Evolutionary conservation across 2,888 invertebrate species (phyloP).

Genomic region (Ditula angustiorana): DNA sequence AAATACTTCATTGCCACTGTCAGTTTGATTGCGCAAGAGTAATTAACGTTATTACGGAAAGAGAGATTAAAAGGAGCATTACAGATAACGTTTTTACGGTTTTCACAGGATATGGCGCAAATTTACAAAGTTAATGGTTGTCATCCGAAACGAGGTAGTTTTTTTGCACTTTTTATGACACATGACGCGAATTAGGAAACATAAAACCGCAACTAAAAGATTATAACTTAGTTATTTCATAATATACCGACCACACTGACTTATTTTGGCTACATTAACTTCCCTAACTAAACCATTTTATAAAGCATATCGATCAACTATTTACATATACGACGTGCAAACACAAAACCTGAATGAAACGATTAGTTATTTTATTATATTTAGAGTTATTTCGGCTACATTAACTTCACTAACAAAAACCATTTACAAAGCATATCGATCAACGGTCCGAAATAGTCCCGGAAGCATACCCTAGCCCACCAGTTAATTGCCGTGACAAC

Average conservation of each 20-base stretch:
- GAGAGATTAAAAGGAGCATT: slow-evolving; percentile 25
- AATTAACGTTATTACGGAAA: slow-evolving; percentile 28
- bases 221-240: background rate
- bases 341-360: too few species aligned
- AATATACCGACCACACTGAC: background rate
- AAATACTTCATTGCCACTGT: slow-evolving; percentile 39
- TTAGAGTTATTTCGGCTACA: background rate
- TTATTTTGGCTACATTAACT: background rate
- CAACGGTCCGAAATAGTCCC: slow-evolving; percentile 64
- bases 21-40: slow-evolving; percentile 25
- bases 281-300: slow-evolving; percentile 2
- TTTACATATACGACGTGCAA: too few species aligned
- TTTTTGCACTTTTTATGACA: background rate
- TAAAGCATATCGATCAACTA: slow-evolving; percentile 58
- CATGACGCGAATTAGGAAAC: background rate
- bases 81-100: slow-evolving; percentile 13
- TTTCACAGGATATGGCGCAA: slow-evolving; percentile 8
- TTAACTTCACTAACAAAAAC: slow-evolving; percentile 1
- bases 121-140: slow-evolving; percentile 1
- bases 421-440: slow-evolving; percentile 52
- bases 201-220: background rate
- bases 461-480: slow-evolving; percentile 61
- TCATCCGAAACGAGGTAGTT: background rate
- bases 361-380: too few species aligned
- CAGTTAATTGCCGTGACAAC: slow-evolving; percentile 71